phyloP scores from a whole-genome alignment of 2,797 vertebrate genomes.

The Yasuhikotakia modesta region DNA sequence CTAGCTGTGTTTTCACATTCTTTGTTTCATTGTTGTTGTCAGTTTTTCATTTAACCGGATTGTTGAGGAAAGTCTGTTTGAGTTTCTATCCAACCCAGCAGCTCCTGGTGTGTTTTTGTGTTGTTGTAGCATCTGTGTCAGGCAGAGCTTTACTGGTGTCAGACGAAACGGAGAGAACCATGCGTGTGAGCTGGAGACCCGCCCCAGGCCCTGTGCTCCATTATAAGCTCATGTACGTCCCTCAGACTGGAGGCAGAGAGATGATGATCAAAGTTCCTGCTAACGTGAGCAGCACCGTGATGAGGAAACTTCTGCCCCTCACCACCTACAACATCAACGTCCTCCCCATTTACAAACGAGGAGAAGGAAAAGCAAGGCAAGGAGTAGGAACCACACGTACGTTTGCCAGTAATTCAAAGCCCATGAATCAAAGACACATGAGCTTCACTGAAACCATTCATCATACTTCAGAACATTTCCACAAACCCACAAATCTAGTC shows the following conservation, averaged over 20 bases:
- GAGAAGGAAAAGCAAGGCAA: slow-evolving; percentile 94
- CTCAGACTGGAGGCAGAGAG: slow-evolving; percentile 78
- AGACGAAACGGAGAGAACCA: slow-evolving; percentile 86
- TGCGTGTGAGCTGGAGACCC: slow-evolving; percentile 85
- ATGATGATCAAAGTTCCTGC: slow-evolving; percentile 79
- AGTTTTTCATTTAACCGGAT: neutral
- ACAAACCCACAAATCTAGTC: too few relatives aligned
- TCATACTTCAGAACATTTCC: neutral
- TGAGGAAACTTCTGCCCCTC: slow-evolving; percentile 83
- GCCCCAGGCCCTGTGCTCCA: slow-evolving; percentile 84
- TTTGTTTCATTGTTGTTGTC: slow-evolving; percentile 3
- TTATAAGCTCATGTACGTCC: slow-evolving; percentile 85
- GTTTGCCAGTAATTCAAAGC: slow-evolving; percentile 77
- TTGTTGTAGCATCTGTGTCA: slow-evolving; percentile 76
- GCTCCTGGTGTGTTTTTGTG: neutral
- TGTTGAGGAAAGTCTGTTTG: neutral
- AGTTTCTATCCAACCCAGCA: neutral
- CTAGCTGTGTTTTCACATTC: neutral
- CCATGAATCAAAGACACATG: slow-evolving; percentile 61
- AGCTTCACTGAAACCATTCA: neutral
- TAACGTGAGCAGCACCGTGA: slow-evolving; percentile 74
- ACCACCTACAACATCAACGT: slow-evolving; percentile 88
- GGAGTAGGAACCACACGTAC: slow-evolving; percentile 96
- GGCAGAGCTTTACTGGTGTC: slow-evolving; percentile 80
- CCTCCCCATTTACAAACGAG: slow-evolving; percentile 86